Base-by-base conservation (phyloP, 1,140 invertebrate genomes). In the Thaumetopoea pityocampa region DNA sequence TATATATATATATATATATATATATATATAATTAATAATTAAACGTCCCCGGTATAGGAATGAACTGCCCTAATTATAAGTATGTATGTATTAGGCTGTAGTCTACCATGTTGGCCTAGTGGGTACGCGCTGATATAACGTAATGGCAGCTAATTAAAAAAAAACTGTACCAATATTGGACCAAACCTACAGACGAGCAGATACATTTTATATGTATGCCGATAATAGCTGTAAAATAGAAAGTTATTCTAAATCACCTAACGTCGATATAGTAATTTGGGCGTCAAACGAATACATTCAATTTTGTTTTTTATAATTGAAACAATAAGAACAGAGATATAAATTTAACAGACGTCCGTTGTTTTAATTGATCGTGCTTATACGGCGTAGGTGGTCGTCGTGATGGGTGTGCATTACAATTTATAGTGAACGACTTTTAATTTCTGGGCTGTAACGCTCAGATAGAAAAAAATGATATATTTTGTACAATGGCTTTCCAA, bases 231-330 rank as follows among this genome's bases (percentile, higher is more conserved):
- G 36, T 40, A 58, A 51, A 66, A 64, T 62, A 53, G 67, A 67
- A 70, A 70, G 58, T 58, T 50, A 51, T 57, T 52, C 48, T 58
- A 52, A 67, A 57, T 58, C 51, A 46, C n/a, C n/a, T 51, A 49
- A 57, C 32, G 43, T 33, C 51, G 59, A 71, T 73, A 68, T 59
- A 60, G 66, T 53, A 70, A 76, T 76, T 76, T 79, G 71, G 74
- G 74, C 74, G 74, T 67, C 51, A 34, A 68, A 51, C 52, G 9
- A 54, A 57, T 63, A 65, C 50, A 55, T 73, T 73, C 67, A 73
- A 72, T 74, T 66, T 64, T 57, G n/a, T 45, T 69, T 72, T 76
- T 73, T 70, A 45, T 81, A 81, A 81, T 81, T 81, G 71, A 81
- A 81, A 78, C 71, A 78, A 78, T 80, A 67, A 49, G 53, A 52